phyloP scores from a whole-genome alignment of 1,140 invertebrate species.

The Zophobas morio region DNA sequence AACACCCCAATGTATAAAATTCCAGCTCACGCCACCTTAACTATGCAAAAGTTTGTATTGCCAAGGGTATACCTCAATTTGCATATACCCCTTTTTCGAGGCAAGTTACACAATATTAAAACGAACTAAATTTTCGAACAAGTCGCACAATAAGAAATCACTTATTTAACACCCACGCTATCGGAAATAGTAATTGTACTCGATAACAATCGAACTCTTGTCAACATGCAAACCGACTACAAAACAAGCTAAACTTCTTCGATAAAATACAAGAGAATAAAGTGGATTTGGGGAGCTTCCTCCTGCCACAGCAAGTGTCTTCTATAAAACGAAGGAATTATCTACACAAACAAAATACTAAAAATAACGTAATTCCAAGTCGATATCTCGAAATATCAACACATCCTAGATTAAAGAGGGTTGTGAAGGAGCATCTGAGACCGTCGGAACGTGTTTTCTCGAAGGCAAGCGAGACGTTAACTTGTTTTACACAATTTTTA shows the following conservation, averaged over 20 bases:
- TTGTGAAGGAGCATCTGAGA: conserved; percentile 14
- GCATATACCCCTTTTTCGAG: too few species aligned
- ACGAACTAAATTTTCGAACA: too few species aligned
- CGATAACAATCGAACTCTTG: conserved; percentile 13
- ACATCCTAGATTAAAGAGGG: conserved; percentile 25
- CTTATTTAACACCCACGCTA: conserved; percentile 21
- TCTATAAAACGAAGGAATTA: conserved; percentile 27
- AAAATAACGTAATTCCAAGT: conserved; percentile 36
- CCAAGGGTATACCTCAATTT: too few species aligned
- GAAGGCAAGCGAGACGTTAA: background rate
- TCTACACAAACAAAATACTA: conserved; percentile 35
- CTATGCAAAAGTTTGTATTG: too few species aligned
- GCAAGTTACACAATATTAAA: too few species aligned
- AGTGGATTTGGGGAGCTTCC: background rate
- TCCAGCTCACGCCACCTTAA: too few species aligned
- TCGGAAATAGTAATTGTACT: background rate
- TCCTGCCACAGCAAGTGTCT: background rate
- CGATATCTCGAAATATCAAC: conserved; percentile 38
- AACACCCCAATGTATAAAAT: too few species aligned
- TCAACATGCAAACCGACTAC: background rate
- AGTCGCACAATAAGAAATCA: conserved; percentile 6
- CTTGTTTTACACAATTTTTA: background rate
- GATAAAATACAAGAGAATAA: background rate
- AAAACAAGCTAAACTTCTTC: background rate
- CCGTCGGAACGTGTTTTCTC: conserved; percentile 3